Percentiles rank a stretch among this genome's conserved stretches.
Evolutionary conservation across 1,140 invertebrate genomes (phyloP).

Genomic region (Physella acuta): DNA sequence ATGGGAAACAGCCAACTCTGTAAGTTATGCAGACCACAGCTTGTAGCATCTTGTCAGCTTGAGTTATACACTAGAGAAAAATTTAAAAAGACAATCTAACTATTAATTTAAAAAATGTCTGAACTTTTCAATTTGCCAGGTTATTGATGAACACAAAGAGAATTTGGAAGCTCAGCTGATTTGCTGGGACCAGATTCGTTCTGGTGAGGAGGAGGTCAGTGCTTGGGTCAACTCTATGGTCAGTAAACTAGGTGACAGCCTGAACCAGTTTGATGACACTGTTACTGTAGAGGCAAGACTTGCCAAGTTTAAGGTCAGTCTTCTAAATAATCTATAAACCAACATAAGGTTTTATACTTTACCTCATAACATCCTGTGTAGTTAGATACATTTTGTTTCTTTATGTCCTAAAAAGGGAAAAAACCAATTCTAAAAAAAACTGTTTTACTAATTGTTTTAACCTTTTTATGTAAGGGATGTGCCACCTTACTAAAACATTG

Average conservation of each 20-base stretch:
- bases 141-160: conserved; percentile 62
- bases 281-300: conserved; percentile 77
- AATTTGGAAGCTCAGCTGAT: conserved; percentile 83
- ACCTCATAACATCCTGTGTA: background rate
- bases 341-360: background rate
- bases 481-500: background rate
- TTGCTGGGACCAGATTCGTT: conserved; percentile 89
- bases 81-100: no score
- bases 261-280: conserved; percentile 75
- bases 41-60: no score
- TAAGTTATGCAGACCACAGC: conserved; percentile 43
- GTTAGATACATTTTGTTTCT: background rate
- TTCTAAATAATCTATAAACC: background rate
- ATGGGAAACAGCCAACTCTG: conserved; percentile 76
- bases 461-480: background rate
- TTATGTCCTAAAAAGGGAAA: no score
- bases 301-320: conserved; percentile 76
- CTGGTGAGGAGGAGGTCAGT: conserved; percentile 78
- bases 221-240: conserved; percentile 83
- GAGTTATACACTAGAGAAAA: no score
- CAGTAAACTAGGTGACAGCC: conserved; percentile 72
- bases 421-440: no score
- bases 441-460: background rate
- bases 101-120: no score
- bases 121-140: no score